Percentiles rank a stretch among this genome's conserved stretches.
Conservation (phyloP, 2,797 vertebrate genomes). For the Amazonetta brasiliensis region DNA sequence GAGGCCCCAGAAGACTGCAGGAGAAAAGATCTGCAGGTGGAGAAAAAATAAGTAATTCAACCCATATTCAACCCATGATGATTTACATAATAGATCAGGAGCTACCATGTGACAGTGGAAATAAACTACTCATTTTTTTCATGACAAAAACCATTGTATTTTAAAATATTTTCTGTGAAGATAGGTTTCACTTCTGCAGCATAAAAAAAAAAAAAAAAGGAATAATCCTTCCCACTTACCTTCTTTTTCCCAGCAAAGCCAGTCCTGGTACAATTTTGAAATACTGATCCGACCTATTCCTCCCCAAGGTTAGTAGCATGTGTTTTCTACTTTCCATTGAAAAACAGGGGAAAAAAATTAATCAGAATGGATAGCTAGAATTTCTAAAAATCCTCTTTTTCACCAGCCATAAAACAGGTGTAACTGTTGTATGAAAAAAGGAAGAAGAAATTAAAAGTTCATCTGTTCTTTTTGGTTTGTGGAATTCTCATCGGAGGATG, state of each 20-base stretch:
- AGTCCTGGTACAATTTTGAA: neutral
- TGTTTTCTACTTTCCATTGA: neutral
- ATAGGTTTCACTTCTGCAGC: rapidly evolving
- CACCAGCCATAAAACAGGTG: neutral
- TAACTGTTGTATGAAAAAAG: neutral
- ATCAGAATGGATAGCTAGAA: neutral
- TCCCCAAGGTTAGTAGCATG: neutral
- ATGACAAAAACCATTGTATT: neutral
- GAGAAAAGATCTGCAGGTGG: neutral
- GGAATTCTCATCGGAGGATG: neutral
- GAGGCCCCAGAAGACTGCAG: neutral
- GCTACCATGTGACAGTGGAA: rapidly evolving
- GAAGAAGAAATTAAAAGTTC: neutral
- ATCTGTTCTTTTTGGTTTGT: neutral
- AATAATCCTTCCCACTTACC: neutral
- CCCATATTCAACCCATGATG: neutral
- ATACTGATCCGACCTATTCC: rapidly evolving
- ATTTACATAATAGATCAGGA: neutral
- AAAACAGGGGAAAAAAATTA: neutral
- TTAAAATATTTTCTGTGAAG: neutral
- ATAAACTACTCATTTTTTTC: neutral
- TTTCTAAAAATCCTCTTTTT: neutral
- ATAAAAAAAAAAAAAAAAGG: neutral
- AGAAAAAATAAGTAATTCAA: neutral
- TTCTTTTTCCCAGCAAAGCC: neutral